Evolutionary conservation across 23 tunicate genomes (phyloP).

Genomic region (Trididemnum nubilum): DNA sequence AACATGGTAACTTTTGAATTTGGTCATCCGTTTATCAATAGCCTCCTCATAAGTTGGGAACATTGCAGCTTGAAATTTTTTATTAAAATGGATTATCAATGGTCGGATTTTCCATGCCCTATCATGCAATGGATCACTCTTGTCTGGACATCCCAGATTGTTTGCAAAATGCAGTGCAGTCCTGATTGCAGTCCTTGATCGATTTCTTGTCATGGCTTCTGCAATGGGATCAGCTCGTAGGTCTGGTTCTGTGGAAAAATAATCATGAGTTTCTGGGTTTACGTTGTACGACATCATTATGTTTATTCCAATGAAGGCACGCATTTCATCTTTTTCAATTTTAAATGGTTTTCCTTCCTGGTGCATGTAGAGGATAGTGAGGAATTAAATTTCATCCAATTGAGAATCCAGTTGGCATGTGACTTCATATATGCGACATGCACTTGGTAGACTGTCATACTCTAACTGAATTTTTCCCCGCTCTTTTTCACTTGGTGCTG

Average conservation of each 20-base stretch:
- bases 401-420: no score
- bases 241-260: neutral
- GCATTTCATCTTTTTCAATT: neutral
- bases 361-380: neutral
- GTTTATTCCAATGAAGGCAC: neutral
- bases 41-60: neutral
- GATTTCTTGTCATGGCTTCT: neutral
- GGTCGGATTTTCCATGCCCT: neutral
- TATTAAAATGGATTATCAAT: neutral
- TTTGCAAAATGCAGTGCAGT: neutral
- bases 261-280: neutral
- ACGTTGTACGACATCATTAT: neutral
- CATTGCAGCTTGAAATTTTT: neutral
- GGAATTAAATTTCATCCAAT: no score
- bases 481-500: no score
- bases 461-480: no score
- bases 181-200: neutral
- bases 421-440: no score
- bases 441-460: no score
- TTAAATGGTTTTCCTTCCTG: neutral
- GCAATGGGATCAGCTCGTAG: neutral
- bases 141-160: neutral
- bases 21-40: neutral
- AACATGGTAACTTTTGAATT: neutral
- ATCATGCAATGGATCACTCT: neutral